These are phyloP conservation scores for Leptoclinus maculatus DNA, from an alignment of 2,797 vertebrate species.

Conservation along the genomic window DNA sequence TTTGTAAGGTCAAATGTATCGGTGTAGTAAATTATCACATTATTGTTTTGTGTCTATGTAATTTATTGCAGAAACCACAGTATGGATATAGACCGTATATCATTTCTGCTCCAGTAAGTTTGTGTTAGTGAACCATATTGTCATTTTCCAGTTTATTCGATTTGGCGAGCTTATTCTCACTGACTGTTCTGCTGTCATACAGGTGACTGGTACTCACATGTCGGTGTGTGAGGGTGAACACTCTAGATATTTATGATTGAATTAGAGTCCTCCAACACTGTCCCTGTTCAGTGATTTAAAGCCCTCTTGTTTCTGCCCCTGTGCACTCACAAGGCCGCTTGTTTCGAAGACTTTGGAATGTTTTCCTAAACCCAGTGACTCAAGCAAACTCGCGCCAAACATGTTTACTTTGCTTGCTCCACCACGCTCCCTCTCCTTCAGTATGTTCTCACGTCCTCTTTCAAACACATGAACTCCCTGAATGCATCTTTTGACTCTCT, in stretches of 20 bases:
- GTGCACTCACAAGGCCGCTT: conserved; percentile 78
- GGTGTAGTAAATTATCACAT: not conserved
- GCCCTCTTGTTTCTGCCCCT: conserved; percentile 76
- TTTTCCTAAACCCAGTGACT: conserved; percentile 87
- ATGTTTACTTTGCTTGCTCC: conserved; percentile 80
- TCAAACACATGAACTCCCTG: conserved; percentile 51
- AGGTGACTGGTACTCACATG: conserved; percentile 39
- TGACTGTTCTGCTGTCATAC: conserved; percentile 28
- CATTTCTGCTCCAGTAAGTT: not conserved
- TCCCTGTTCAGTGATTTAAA: conserved; percentile 79
- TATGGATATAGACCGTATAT: not conserved
- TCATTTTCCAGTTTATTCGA: conserved; percentile 12
- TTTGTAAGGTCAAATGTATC: not conserved
- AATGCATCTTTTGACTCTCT: conserved; percentile 45
- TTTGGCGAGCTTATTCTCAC: conserved; percentile 14
- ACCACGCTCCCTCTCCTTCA: conserved; percentile 60
- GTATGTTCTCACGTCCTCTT: conserved; percentile 70
- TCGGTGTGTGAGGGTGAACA: conserved; percentile 42
- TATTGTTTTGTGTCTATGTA: conserved; percentile 4
- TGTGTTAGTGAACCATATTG: not conserved
- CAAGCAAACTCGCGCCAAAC: conserved; percentile 75
- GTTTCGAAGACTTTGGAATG: conserved; percentile 82
- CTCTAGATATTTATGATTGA: conserved; percentile 75
- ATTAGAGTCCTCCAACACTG: conserved; percentile 68
- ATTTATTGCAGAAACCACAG: conserved; percentile 3